Evolutionary conservation across 2,797 vertebrate genomes (phyloP).

Genomic region (Poecilia wingei): DNA sequence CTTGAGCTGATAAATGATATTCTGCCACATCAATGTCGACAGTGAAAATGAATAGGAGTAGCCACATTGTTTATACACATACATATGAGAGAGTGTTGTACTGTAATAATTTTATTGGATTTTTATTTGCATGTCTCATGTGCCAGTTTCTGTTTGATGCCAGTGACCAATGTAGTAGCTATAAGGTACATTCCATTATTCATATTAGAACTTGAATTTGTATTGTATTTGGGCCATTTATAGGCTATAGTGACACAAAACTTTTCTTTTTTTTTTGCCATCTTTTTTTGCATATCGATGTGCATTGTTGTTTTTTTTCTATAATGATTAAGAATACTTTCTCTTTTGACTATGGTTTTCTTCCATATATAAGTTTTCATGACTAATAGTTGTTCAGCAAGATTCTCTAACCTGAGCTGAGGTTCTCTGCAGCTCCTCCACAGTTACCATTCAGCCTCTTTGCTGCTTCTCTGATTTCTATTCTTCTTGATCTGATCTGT

Average conservation of each 20-base stretch:
- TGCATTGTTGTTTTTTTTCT: background rate
- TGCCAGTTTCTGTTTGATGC: constrained; percentile 53
- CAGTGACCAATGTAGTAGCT: constrained; percentile 24
- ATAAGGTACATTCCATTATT: constrained; percentile 9
- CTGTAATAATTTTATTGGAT: constrained; percentile 62
- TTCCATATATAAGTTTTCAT: background rate
- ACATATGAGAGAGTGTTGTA: constrained; percentile 34
- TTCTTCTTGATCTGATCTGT: background rate
- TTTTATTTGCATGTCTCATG: constrained; percentile 40
- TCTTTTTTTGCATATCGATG: background rate
- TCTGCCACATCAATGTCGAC: constrained; percentile 16
- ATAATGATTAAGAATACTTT: background rate
- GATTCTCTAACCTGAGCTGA: background rate
- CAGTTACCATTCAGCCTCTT: background rate
- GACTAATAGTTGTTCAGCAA: background rate
- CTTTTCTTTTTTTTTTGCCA: background rate
- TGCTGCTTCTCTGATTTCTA: background rate
- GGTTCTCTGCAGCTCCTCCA: background rate
- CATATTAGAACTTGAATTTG: background rate
- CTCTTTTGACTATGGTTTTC: background rate
- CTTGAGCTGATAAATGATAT: constrained; percentile 41
- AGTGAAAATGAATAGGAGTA: constrained; percentile 28
- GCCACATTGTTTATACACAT: constrained; percentile 35
- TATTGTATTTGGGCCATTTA: background rate
- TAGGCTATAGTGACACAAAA: too few species aligned